Base-by-base conservation (phyloP, 2,888 invertebrate genomes). In the Lordiphosa andalusiaca region DNA sequence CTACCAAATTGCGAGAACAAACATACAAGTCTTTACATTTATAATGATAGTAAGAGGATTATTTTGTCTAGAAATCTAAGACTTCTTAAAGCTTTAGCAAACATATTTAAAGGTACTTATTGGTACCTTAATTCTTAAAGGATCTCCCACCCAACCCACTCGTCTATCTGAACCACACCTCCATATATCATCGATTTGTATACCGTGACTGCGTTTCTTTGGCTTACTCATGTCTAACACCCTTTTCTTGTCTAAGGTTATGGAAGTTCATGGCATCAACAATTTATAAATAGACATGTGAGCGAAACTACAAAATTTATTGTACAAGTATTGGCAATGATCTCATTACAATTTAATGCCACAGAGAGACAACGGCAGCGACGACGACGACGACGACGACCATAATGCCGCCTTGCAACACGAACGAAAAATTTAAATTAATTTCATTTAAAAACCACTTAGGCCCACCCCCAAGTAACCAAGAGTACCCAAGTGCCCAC, bases 391-490 rank as follows among this genome's bases (percentile, higher is more conserved):
- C n/a, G 25, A 19, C 30, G 21, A 33, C 30, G 19, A 23, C 50
- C 7, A 36, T 30, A 47, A 9, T 30, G 30, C 30, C 30, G 30
- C 30, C 30, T 30, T 36, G 36, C 30, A 47, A 49, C 53, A 66
- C 47, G 53, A 53, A 51, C 50, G 12, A 53, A 33, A 71, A 61
- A 83, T 77, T 75, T 82, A 84, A 80, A 81, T 77, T 76, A 84
- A 77, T 84, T 84, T 84, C 65, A 84, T 84, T 80, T 80, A 80
- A 80, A 80, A 80, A 75, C 73, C 84, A 80, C 80, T 80, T 84
- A 80, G 78, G 75, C 78, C 75, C 80, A 82, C 80, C 80, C 80
- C 78, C 84, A 80, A 74, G 57, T 57, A 35, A 33, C 33, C 16
- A 19, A 19, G 33, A 19, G 33, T 35, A 60, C 60, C 75, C 67